Conservation (phyloP, 2,888 invertebrate species). For the Cordilura impudica region DNA sequence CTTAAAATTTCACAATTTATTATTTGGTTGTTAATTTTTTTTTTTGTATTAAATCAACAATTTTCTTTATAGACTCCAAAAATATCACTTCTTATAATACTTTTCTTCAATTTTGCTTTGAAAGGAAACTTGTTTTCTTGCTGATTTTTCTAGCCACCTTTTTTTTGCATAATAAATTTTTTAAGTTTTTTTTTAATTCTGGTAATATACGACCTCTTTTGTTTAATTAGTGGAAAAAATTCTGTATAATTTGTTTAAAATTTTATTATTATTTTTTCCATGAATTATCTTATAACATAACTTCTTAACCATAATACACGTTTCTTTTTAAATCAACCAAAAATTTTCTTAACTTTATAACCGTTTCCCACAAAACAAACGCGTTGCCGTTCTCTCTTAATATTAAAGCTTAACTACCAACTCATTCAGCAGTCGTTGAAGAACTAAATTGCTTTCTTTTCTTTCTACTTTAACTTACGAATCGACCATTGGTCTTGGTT, state of each 20-base stretch:
- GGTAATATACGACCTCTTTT: conserved; percentile 1
- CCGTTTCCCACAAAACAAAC: conserved; percentile 16
- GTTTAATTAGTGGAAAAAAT: conserved; percentile 6
- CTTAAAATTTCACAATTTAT: neutral
- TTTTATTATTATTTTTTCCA: neutral
- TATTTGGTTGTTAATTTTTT: neutral
- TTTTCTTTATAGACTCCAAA: conserved; percentile 18
- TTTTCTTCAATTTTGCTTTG: conserved; percentile 29
- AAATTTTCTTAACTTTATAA: neutral
- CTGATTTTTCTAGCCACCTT: conserved; percentile 9
- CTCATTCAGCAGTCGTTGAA: conserved; percentile 71
- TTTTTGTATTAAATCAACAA: neutral
- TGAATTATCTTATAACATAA: neutral
- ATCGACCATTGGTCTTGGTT: conserved; percentile 8
- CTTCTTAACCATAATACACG: neutral
- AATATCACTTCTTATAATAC: conserved; percentile 12
- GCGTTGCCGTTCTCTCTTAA: conserved; percentile 22
- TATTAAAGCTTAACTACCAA: conserved; percentile 65
- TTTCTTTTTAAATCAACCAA: neutral
- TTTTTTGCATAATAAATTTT: conserved; percentile 46
- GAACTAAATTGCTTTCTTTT: conserved; percentile 67
- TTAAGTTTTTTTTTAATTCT: conserved; percentile 15
- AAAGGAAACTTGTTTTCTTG: conserved; percentile 59
- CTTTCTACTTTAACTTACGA: conserved; percentile 49
- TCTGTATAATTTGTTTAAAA: neutral